Evolutionary conservation across 2,797 vertebrate genomes (phyloP).

Genomic region (Channallabes apus): DNA sequence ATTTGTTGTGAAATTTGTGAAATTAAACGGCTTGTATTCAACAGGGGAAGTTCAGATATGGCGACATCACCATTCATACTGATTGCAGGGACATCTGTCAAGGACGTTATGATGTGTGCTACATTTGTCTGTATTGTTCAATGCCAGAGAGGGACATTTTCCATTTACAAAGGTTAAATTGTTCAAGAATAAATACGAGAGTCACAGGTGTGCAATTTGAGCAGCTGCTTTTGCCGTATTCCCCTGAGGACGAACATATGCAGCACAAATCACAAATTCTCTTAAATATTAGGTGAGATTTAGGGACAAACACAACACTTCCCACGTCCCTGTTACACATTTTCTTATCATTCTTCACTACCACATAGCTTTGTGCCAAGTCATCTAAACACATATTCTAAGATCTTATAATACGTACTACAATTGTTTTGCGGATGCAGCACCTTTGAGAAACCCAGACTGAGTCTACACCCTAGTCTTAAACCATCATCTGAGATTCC

Average conservation of each 20-base stretch:
- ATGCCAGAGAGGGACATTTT: neutral
- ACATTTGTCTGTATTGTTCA: neutral
- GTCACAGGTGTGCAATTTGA: neutral
- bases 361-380: neutral
- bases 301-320: neutral
- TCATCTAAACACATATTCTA: neutral
- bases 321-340: neutral
- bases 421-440: neutral
- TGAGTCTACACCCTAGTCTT: neutral
- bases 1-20: neutral
- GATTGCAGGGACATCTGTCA: neutral
- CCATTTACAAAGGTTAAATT: neutral
- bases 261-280: neutral
- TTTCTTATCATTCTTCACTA: neutral
- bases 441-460: neutral
- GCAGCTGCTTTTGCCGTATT: neutral
- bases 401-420: neutral
- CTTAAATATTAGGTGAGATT: neutral
- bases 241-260: neutral
- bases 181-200: neutral
- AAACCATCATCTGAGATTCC: neutral
- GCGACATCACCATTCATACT: neutral
- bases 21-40: neutral
- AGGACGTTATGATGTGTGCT: neutral
- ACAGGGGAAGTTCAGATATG: neutral